These are phyloP conservation scores for Chiloscyllium plagiosum DNA, from an alignment of 2,113 vertebrate genomes.

Conservation along the genomic window DNA sequence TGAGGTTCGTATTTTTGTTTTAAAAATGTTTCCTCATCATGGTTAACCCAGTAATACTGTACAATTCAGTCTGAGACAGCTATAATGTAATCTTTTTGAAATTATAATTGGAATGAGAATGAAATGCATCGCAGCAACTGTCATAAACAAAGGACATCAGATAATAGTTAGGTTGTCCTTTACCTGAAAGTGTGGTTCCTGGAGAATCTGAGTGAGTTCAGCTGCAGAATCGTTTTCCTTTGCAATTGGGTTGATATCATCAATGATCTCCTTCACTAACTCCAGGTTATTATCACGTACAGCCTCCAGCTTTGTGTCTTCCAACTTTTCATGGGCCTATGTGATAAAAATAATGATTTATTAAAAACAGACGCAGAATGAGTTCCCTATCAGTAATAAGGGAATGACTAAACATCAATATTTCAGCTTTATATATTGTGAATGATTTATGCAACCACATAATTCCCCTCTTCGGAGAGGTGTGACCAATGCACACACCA, in stretches of 20 bases:
- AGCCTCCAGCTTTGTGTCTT: conserved; percentile 84
- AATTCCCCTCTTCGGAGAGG: neutral
- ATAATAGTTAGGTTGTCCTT: neutral
- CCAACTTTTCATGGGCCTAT: conserved; percentile 80
- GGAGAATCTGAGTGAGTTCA: conserved; percentile 76
- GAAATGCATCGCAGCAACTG: neutral
- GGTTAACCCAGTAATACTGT: neutral
- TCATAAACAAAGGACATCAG: neutral
- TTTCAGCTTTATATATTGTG: neutral
- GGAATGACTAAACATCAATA: neutral
- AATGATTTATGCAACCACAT: neutral
- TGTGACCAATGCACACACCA: neutral
- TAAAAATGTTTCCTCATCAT: neutral
- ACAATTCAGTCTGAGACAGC: neutral
- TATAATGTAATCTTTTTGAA: neutral
- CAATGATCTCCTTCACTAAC: conserved; percentile 89
- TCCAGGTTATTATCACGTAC: conserved; percentile 88
- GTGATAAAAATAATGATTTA: neutral
- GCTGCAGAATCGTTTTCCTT: conserved; percentile 63
- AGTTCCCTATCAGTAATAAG: neutral
- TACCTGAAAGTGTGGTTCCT: conserved; percentile 93
- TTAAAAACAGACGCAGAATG: neutral
- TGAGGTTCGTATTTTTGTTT: no score
- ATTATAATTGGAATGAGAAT: neutral
- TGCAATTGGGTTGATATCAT: conserved; percentile 68